A percentile compares a stretch with the other conserved stretches of the same genome.
Evolutionary conservation across 2,888 invertebrate genomes (phyloP).

Genomic region (Erannis defoliaria): DNA sequence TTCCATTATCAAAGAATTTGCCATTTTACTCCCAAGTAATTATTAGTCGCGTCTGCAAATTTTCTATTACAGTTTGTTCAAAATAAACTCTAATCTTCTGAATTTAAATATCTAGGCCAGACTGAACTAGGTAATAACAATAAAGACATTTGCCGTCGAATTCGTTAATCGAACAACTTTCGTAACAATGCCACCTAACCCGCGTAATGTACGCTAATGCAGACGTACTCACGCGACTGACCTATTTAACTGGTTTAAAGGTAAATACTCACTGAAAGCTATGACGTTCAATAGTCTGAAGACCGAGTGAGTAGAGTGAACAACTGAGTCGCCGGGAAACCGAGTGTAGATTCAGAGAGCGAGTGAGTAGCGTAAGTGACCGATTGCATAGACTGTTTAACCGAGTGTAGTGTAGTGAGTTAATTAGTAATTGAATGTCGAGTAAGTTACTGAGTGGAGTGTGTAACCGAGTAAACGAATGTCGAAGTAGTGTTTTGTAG

Average conservation of each 20-base stretch:
- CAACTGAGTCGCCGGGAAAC: too few species aligned
- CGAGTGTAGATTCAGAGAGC: too few species aligned
- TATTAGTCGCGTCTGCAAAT: not conserved
- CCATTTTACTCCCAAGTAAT: too few species aligned
- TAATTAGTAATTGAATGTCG: too few species aligned
- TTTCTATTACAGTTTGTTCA: not conserved
- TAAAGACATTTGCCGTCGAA: constrained; percentile 23
- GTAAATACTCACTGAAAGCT: constrained; percentile 1
- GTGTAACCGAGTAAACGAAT: too few species aligned
- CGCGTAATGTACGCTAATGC: constrained; percentile 21
- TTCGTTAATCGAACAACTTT: constrained; percentile 29
- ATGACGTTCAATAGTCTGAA: not conserved
- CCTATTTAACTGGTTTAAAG: constrained; percentile 24
- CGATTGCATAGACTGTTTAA: too few species aligned
- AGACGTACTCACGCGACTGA: constrained; percentile 26
- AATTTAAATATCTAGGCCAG: constrained; percentile 20
- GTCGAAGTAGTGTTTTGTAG: too few species aligned
- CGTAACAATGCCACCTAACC: constrained; percentile 33
- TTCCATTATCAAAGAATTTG: too few species aligned
- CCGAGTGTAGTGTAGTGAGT: too few species aligned
- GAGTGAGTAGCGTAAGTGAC: too few species aligned
- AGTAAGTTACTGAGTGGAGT: too few species aligned
- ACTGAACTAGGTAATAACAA: constrained; percentile 11
- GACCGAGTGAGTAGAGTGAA: too few species aligned
- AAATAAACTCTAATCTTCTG: not conserved